Percentiles rank a stretch among this genome's conserved stretches.
phyloP scores from a whole-genome alignment of 1,140 invertebrate genomes.

The Pseudomyrmex flavicornis region DNA sequence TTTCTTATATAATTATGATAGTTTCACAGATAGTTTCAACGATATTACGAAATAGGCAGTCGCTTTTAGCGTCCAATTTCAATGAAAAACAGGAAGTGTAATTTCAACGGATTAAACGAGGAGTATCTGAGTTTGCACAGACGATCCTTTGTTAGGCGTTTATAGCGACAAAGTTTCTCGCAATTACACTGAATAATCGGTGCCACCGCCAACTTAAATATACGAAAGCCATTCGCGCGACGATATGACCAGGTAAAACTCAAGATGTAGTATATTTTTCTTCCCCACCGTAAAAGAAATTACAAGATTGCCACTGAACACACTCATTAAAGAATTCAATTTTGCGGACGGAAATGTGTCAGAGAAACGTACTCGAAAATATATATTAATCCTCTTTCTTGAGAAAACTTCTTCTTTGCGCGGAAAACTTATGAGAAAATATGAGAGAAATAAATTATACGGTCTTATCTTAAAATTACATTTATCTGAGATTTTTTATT shows the following conservation, averaged over 20 bases:
- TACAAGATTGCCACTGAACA: conserved; percentile 9
- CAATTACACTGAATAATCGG: conserved; percentile 27
- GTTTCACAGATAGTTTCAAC: neutral
- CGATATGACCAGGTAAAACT: conserved; percentile 12
- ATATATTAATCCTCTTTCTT: conserved; percentile 6
- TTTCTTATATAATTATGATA: neutral
- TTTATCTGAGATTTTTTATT: neutral
- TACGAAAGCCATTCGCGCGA: conserved; percentile 2
- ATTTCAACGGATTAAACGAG: conserved; percentile 36
- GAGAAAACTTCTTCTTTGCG: neutral
- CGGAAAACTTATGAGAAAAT: conserved; percentile 5
- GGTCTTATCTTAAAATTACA: neutral
- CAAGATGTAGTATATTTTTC: neutral
- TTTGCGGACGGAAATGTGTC: neutral
- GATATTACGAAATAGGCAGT: neutral
- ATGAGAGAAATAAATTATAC: neutral
- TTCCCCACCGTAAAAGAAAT: neutral
- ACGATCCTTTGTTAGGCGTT: conserved; percentile 36
- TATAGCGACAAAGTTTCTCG: conserved; percentile 26
- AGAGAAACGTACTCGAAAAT: neutral
- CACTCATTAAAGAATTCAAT: conserved; percentile 1
- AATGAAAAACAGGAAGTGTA: conserved; percentile 27
- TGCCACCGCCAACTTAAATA: conserved; percentile 36
- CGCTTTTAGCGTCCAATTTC: neutral
- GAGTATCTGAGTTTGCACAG: conserved; percentile 43